These are phyloP conservation scores for Brachionus asplanchnoidis DNA, from an alignment of 1,140 invertebrate genomes.

Conservation along the genomic window DNA sequence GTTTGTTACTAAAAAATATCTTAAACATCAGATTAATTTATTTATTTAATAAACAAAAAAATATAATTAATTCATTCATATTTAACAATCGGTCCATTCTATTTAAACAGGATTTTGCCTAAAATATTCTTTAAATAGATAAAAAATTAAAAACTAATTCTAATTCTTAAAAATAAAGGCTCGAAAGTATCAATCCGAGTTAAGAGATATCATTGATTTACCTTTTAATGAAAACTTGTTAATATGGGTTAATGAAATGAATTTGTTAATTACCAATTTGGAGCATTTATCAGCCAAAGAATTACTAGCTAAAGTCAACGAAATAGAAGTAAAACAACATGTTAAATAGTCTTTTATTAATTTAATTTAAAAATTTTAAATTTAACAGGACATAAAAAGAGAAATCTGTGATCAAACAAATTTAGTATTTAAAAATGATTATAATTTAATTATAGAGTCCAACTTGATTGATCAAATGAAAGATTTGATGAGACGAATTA, in stretches of 20 bases:
- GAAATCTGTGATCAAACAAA: slow-evolving; percentile 1
- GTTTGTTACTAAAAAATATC: no score
- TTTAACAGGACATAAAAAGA: slow-evolving; percentile 18
- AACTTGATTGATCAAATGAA: slow-evolving; percentile 34
- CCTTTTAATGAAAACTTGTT: slow-evolving; percentile 8
- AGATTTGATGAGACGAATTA: slow-evolving; percentile 36
- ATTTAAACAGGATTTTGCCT: no score
- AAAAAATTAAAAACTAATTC: not conserved
- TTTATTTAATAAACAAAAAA: no score
- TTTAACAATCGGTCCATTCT: no score
- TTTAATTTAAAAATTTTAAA: not conserved
- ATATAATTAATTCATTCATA: no score
- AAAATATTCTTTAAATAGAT: not conserved
- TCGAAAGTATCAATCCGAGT: not conserved
- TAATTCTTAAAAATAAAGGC: not conserved
- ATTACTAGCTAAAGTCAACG: not conserved
- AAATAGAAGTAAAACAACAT: slow-evolving; percentile 3
- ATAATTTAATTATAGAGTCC: not conserved
- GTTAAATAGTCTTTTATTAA: not conserved
- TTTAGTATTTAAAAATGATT: slow-evolving; percentile 7
- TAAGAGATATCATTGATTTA: not conserved
- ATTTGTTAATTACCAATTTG: slow-evolving; percentile 4
- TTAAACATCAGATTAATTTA: no score
- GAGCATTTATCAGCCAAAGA: slow-evolving; percentile 10
- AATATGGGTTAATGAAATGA: not conserved